phyloP scores from a whole-genome alignment of 2,888 invertebrate species.

The Spodoptera exigua region DNA sequence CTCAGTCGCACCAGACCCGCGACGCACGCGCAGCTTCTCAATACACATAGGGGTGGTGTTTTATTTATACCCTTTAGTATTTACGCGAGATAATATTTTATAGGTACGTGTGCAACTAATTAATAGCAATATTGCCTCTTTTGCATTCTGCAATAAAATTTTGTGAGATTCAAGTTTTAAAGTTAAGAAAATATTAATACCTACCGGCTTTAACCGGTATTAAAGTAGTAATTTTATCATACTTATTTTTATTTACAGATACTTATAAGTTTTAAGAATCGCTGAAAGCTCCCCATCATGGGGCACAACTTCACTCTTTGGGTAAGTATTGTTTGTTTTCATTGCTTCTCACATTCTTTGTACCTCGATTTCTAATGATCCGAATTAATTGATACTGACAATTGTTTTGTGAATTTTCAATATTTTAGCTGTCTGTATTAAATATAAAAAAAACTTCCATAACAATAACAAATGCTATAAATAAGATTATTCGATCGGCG shows the following conservation, averaged over 20 bases:
- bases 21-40: conserved; percentile 72
- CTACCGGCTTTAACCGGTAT: not conserved
- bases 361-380: not conserved
- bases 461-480: too few relatives aligned
- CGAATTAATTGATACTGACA: too few relatives aligned
- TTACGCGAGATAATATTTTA: conserved; percentile 42
- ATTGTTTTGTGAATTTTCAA: too few relatives aligned
- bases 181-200: conserved; percentile 5
- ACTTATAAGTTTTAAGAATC: conserved; percentile 57
- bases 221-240: conserved; percentile 1
- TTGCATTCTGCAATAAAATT: not conserved
- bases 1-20: conserved; percentile 80
- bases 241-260: conserved; percentile 63
- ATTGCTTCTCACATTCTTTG: not conserved
- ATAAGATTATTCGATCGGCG: conserved; percentile 12
- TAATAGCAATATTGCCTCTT: not conserved
- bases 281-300: conserved; percentile 78
- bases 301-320: conserved; percentile 73
- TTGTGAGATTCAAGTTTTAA: not conserved
- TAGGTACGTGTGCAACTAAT: conserved; percentile 48
- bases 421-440: too few relatives aligned
- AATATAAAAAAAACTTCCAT: too few relatives aligned
- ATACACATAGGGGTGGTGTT: conserved; percentile 58
- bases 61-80: conserved; percentile 43
- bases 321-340: conserved; percentile 71